Conservation (phyloP, 2,113 vertebrate genomes). For the Junco hyemalis region DNA sequence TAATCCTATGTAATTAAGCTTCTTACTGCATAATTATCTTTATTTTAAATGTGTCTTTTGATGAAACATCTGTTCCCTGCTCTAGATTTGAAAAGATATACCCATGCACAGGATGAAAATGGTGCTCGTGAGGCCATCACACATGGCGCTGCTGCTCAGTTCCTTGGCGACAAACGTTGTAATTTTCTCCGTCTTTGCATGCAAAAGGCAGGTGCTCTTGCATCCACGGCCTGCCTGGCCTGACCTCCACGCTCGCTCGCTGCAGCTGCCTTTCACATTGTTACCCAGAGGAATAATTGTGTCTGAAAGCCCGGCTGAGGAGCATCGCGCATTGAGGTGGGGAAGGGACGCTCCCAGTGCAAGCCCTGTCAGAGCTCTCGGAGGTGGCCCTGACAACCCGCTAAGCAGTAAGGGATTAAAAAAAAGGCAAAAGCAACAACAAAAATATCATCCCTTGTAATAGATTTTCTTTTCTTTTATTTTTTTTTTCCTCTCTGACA, state of each 20-base stretch:
- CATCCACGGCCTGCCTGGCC: neutral
- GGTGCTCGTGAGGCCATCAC: conserved; percentile 51
- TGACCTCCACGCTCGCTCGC: conserved; percentile 38
- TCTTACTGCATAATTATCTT: conserved; percentile 82
- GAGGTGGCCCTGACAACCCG: neutral
- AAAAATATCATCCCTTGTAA: neutral
- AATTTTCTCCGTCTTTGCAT: conserved; percentile 68
- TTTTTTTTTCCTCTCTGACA: neutral
- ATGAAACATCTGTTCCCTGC: conserved; percentile 83
- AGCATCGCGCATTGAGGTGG: neutral
- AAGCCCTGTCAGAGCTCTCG: neutral
- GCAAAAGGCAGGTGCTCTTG: conserved; percentile 74
- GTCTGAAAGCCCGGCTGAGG: conserved; percentile 21
- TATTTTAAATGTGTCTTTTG: conserved; percentile 83
- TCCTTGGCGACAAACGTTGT: conserved; percentile 71
- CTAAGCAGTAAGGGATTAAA: neutral
- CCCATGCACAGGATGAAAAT: conserved; percentile 57
- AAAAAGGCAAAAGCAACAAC: neutral
- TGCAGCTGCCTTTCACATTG: conserved; percentile 67
- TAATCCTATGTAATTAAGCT: conserved; percentile 83
- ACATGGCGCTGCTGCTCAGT: conserved; percentile 60
- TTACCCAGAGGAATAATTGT: conserved; percentile 39
- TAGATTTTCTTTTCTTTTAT: neutral
- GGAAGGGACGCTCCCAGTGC: neutral
- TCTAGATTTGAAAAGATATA: conserved; percentile 79